A percentile compares a stretch with the other conserved stretches of the same genome.
Evolutionary conservation across 2,797 vertebrate species (phyloP).

Genomic region (Potorous gilbertii): DNA sequence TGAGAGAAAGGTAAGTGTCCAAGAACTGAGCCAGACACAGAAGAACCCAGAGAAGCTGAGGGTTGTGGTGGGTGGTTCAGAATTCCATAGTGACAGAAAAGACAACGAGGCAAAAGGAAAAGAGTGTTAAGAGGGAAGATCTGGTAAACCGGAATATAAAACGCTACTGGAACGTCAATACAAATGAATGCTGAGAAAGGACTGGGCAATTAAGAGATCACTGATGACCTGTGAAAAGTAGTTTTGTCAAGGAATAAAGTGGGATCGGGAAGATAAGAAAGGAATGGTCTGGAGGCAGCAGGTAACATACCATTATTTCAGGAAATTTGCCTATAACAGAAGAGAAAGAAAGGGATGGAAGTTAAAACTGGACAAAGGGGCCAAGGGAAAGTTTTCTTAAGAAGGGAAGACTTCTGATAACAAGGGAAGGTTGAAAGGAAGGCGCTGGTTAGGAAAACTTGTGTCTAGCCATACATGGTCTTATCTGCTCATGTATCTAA

Average conservation of each 20-base stretch:
- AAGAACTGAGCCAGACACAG: neutral
- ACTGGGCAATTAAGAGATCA: neutral
- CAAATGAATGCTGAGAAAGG: neutral
- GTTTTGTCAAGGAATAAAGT: neutral
- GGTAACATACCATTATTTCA: neutral
- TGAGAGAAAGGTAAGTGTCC: neutral
- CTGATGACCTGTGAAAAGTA: neutral
- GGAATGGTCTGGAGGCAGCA: neutral
- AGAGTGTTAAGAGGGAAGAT: neutral
- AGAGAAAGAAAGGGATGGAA: neutral
- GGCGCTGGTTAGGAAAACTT: neutral
- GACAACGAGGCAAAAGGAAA: neutral
- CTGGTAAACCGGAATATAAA: neutral
- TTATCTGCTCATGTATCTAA: neutral
- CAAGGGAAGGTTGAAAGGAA: neutral
- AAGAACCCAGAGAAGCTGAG: neutral
- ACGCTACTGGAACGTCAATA: neutral
- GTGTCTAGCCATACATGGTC: neutral
- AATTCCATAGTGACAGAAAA: neutral
- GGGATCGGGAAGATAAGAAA: neutral
- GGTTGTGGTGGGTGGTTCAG: neutral
- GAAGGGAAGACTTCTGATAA: neutral
- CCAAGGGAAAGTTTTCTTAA: neutral
- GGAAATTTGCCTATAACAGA: neutral
- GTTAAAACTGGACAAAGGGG: no score